phyloP scores from a whole-genome alignment of 2,888 invertebrate species.

The Tridacna crocea region DNA sequence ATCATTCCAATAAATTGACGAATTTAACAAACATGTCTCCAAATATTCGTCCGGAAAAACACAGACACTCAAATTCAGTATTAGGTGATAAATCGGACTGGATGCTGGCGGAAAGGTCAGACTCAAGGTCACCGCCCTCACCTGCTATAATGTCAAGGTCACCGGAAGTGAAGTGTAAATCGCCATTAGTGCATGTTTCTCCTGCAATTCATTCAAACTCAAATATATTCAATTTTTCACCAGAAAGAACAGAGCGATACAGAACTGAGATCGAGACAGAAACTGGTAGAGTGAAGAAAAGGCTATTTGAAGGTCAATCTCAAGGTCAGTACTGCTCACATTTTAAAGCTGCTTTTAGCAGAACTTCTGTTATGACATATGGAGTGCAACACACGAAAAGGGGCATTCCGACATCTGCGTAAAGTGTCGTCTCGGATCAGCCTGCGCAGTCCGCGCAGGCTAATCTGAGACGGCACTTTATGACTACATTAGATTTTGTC shows the following conservation, averaged over 20 bases:
- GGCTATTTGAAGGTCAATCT: slow-evolving; percentile 47
- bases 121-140: slow-evolving; percentile 65
- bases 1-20: slow-evolving; percentile 28
- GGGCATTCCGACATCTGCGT: too few relatives aligned
- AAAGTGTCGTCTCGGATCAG: too few relatives aligned
- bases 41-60: slow-evolving; percentile 23
- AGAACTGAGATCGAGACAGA: slow-evolving; percentile 43
- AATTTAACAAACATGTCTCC: slow-evolving; percentile 8
- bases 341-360: too few relatives aligned
- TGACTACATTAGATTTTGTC: too few relatives aligned
- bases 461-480: too few relatives aligned
- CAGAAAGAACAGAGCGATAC: slow-evolving; percentile 53
- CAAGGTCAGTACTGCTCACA: slow-evolving; percentile 22
- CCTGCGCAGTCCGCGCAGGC: too few relatives aligned
- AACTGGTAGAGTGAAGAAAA: slow-evolving; percentile 46
- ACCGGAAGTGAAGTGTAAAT: slow-evolving; percentile 38
- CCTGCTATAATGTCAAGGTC: slow-evolving; percentile 47
- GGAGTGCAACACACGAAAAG: too few relatives aligned
- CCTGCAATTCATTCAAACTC: slow-evolving; percentile 32
- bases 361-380: too few relatives aligned
- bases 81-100: slow-evolving; percentile 67
- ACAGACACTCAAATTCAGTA: slow-evolving; percentile 35
- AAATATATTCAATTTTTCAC: slow-evolving; percentile 54
- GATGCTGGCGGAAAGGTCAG: slow-evolving; percentile 67
- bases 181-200: slow-evolving; percentile 16